Percentiles rank a stretch among this genome's conserved stretches.
These are phyloP conservation scores for Rhamphomyia laevipes DNA, from an alignment of 2,888 invertebrate species.

Conservation along the genomic window DNA sequence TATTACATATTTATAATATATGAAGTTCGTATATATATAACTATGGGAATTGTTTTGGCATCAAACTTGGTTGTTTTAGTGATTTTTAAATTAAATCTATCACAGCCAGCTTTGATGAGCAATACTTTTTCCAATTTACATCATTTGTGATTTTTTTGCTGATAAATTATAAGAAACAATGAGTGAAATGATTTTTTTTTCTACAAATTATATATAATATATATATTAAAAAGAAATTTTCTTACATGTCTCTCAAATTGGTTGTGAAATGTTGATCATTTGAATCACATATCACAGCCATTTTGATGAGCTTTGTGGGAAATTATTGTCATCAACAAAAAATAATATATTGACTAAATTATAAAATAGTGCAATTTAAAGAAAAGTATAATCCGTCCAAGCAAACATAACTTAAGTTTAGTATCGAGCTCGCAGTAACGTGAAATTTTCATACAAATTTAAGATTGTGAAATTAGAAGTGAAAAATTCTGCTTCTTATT, in stretches of 20 bases:
- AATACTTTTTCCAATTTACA: constrained; percentile 23
- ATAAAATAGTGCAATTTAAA: too few relatives aligned
- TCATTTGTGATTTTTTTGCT: background rate
- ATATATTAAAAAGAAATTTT: constrained; percentile 12
- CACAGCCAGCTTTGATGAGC: constrained; percentile 40
- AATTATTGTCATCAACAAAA: constrained; percentile 2
- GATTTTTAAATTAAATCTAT: constrained; percentile 30
- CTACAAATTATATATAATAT: background rate
- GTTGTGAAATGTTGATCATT: constrained; percentile 35
- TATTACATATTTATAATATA: background rate
- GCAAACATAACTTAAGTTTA: too few relatives aligned
- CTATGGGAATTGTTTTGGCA: constrained; percentile 21
- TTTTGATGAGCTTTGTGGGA: constrained; percentile 35
- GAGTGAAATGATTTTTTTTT: too few relatives aligned
- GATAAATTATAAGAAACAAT: background rate
- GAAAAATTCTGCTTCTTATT: too few relatives aligned
- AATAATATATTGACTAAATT: background rate
- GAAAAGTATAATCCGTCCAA: too few relatives aligned
- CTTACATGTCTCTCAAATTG: constrained; percentile 36
- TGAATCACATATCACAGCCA: constrained; percentile 37
- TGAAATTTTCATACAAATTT: too few relatives aligned
- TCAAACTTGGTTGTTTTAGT: constrained; percentile 37
- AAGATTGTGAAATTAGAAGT: too few relatives aligned
- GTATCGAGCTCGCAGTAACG: too few relatives aligned
- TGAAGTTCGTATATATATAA: background rate